A percentile compares a stretch with the other conserved stretches of the same genome.
phyloP scores from a whole-genome alignment of 1,140 invertebrate genomes.

The Cecropterus lyciades region DNA sequence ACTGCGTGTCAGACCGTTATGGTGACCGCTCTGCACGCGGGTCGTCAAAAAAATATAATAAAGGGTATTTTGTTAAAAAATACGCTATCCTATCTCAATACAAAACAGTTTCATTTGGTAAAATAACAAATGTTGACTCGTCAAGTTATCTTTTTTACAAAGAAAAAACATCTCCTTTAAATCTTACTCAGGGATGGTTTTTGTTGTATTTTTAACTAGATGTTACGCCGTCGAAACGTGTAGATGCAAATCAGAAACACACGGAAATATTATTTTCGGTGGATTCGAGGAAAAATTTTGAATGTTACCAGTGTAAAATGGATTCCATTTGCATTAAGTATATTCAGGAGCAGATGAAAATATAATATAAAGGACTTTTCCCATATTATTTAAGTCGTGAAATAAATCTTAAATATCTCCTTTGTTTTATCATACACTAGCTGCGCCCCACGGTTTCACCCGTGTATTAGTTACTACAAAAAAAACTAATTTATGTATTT shows the following conservation, averaged over 20 bases:
- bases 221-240: background rate
- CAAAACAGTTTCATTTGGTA: no score
- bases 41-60: no score
- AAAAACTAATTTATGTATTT: no score
- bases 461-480: no score
- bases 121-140: no score
- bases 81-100: no score
- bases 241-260: conserved; percentile 22
- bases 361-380: background rate
- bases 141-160: no score
- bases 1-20: no score
- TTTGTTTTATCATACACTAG: no score
- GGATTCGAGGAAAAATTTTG: conserved; percentile 21
- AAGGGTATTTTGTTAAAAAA: no score
- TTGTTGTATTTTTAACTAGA: background rate
- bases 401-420: background rate
- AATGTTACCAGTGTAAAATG: conserved; percentile 25
- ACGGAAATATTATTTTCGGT: conserved; percentile 22
- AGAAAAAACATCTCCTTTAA: background rate
- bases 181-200: background rate
- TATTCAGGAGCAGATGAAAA: conserved; percentile 2
- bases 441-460: no score
- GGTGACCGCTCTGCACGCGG: no score
- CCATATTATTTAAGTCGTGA: background rate
- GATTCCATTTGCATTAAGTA: conserved; percentile 22